Base-by-base conservation (phyloP, 2,888 invertebrate species). In the Nebria salina region DNA sequence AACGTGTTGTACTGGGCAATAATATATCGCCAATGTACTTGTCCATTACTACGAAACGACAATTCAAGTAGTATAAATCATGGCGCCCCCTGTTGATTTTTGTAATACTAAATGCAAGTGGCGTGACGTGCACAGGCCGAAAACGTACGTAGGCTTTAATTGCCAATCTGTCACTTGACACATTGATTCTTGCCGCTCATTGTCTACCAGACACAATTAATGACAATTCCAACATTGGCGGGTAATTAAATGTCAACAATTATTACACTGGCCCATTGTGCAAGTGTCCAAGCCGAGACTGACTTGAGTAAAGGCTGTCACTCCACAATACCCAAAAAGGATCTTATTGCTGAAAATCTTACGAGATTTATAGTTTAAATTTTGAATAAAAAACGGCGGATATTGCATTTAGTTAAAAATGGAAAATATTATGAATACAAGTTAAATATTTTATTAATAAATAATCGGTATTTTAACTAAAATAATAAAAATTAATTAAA, bases 221-320 rank as follows among this genome's bases (percentile, higher is more conserved):
- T 77, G 77, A 72, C 72, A 72, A 20, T 25, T n/a, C n/a, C 65
- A 72, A 72, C 54, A 54, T 54, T 77, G 72, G 43, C 72, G 72
- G 15, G 26, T 77, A 77, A 77, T 77, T 77, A 77, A 77, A 77
- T 77, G 77, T 77, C 77, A 77, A 77, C 77, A 77, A 77, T 77
- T 72, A 77, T 77, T 77, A 77, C 54, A 54, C 54, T 54, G 54
- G 54, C 0, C 7, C 54, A 54, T 54, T 54, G 54, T 54, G 8
- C 54, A 11, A 13, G 11, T 54, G 54, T 4, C 54, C 54, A 54
- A 54, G 8, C 8, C 54, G 13, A 54, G 54, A 54, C 54, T 34
- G 5, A 34, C 34, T 34, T 34, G 34, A 34, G 34, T 34, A 34
- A 54, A 54, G 2, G 13, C 54, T 54, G 54, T 13, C 54, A 11